Conservation (phyloP, 1,140 invertebrate species). For the Coptotermes formosanus region DNA sequence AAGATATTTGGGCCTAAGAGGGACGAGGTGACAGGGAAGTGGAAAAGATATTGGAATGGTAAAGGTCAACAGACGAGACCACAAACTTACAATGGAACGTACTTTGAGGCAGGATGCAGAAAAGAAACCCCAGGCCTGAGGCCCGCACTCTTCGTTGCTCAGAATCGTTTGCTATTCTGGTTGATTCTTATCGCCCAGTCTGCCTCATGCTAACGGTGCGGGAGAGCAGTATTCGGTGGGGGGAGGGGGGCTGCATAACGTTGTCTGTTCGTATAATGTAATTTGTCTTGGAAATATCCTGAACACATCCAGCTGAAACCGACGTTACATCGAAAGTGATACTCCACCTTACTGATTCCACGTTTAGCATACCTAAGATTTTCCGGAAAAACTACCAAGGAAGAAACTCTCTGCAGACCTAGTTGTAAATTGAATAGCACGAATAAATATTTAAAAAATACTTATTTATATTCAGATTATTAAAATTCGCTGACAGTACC, state of each 20-base stretch:
- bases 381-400: too few relatives aligned
- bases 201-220: neutral
- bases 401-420: too few relatives aligned
- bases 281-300: constrained; percentile 16
- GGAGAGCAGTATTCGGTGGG: too few relatives aligned
- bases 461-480: too few relatives aligned
- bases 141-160: neutral
- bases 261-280: neutral
- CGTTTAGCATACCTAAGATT: too few relatives aligned
- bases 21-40: too few relatives aligned
- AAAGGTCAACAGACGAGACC: neutral
- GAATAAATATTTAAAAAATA: too few relatives aligned
- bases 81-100: neutral
- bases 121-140: neutral
- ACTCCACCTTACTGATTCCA: neutral
- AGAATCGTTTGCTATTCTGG: neutral
- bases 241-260: neutral
- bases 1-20: too few relatives aligned
- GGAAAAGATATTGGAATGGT: too few relatives aligned
- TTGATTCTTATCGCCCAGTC: too few relatives aligned
- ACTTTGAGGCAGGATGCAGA: neutral
- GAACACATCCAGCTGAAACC: neutral
- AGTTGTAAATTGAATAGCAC: too few relatives aligned
- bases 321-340: neutral
- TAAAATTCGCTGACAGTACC: too few relatives aligned